Conservation (phyloP, 1,140 invertebrate species). For the Papilio machaon region DNA sequence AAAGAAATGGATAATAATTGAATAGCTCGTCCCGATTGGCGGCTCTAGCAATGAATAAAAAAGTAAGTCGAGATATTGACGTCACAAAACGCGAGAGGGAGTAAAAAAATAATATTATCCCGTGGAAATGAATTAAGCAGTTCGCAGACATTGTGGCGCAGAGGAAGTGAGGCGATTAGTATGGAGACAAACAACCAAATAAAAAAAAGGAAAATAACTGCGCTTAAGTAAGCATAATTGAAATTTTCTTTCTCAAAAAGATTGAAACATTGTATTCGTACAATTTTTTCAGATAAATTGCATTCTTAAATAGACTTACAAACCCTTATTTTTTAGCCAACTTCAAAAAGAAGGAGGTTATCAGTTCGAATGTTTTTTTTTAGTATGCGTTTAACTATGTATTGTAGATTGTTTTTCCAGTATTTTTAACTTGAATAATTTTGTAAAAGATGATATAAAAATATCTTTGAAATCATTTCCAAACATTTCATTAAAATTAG, state of each 20-base stretch:
- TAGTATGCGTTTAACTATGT: no score
- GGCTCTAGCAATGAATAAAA: slow-evolving; percentile 75
- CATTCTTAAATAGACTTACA: not conserved
- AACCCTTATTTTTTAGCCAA: no score
- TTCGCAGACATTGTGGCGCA: slow-evolving; percentile 69
- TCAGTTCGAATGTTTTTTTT: no score
- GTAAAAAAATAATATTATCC: slow-evolving; percentile 83
- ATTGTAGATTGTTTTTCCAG: no score
- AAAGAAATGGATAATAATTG: slow-evolving; percentile 65
- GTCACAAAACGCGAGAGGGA: slow-evolving; percentile 70
- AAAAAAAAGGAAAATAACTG: not conserved
- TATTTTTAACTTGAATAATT: no score
- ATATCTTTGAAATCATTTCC: no score
- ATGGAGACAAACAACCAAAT: slow-evolving; percentile 43
- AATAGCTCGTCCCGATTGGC: slow-evolving; percentile 69
- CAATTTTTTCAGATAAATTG: not conserved
- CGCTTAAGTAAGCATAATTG: not conserved
- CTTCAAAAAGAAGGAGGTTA: no score
- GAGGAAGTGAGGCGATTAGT: slow-evolving; percentile 49
- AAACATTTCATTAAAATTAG: no score
- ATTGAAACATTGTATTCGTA: not conserved
- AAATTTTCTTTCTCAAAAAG: slow-evolving; percentile 17
- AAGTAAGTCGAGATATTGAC: slow-evolving; percentile 74
- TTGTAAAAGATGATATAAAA: no score
- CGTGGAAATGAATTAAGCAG: slow-evolving; percentile 80